Evolutionary conservation across 2,888 invertebrate genomes (phyloP), one percentile per base, ranked within the genome.

Genomic region (Tortrix viridana): DNA sequence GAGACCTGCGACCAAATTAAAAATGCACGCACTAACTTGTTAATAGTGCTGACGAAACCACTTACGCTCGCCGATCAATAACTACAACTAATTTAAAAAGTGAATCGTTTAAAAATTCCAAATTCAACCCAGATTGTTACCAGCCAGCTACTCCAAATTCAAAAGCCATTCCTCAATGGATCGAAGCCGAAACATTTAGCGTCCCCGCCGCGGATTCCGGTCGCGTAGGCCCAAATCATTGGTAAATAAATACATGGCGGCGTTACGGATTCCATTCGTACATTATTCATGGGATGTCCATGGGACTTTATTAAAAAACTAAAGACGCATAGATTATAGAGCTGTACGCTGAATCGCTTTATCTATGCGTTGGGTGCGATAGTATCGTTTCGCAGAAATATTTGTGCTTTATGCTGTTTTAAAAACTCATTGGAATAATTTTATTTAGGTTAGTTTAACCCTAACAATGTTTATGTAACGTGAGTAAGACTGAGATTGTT

Each of bases 191-290:
- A 50, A 20, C 50, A 50, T 56, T 61, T 50, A 61, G 22, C 49
- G 9, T n/a, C n/a, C n/a, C n/a, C n/a, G 37, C 52, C 56, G 26
- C n/a, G 47, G 3, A 63, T 53, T 57, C 58, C 14, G 20, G 26
- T 20, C 63, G 57, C 63, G 63, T 43, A 6, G 43, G 18, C 41
- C 57, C 53, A 63, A 58, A 63, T 63, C 63, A 58, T 58, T 53
- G 48, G 46, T 41, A 63, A 63, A 58, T 58, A 63, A 58, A 63
- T 58, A 58, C 63, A 58, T 63, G 63, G 16, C 46, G 46, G n/a
- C 37, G 26, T 52, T 53, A 63, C 32, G 12, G 32, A 52, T 48
- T 38, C 32, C 47, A 52, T 53, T 57, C 53, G 19, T 41, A 52
- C 14, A 53, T 58, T 63, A 63, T 63, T 58, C 41, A 58, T 63